Evolutionary conservation across 2,113 vertebrate genomes (phyloP).

Genomic region (Chitala chitala): DNA sequence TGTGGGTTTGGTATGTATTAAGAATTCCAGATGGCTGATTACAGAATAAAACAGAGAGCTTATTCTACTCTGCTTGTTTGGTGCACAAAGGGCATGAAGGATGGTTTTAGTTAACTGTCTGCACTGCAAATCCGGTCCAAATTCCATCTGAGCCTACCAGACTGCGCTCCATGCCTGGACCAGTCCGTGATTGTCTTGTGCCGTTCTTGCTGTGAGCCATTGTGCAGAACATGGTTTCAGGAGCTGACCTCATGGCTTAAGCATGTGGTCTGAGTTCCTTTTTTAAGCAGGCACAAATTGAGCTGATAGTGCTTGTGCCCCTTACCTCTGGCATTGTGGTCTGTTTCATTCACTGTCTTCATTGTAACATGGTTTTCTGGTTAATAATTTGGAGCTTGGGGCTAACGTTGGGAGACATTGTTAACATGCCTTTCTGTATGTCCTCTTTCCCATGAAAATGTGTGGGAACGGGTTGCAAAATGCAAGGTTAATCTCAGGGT

Average conservation of each 20-base stretch:
- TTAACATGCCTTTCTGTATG: too few relatives aligned
- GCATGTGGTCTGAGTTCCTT: too few relatives aligned
- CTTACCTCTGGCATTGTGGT: too few relatives aligned
- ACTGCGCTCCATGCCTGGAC: slow-evolving; percentile 22
- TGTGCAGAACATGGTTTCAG: background rate
- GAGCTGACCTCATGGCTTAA: background rate
- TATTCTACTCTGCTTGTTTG: slow-evolving; percentile 27
- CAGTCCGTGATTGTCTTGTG: background rate
- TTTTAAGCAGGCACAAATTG: too few relatives aligned
- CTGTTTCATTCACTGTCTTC: too few relatives aligned
- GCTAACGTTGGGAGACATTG: too few relatives aligned
- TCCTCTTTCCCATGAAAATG: too few relatives aligned
- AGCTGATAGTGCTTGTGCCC: too few relatives aligned
- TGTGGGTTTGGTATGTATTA: background rate
- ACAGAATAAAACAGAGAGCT: slow-evolving; percentile 32
- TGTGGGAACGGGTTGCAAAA: too few relatives aligned
- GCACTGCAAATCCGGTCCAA: slow-evolving; percentile 37
- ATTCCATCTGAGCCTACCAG: slow-evolving; percentile 37
- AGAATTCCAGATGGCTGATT: slow-evolving; percentile 27
- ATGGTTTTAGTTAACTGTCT: slow-evolving; percentile 46
- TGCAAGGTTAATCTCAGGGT: too few relatives aligned
- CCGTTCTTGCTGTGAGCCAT: background rate
- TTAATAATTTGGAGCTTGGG: too few relatives aligned
- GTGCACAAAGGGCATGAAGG: slow-evolving; percentile 33
- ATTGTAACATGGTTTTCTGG: too few relatives aligned